phyloP scores from a whole-genome alignment of 2,113 vertebrate genomes.

The Corapipo altera region DNA sequence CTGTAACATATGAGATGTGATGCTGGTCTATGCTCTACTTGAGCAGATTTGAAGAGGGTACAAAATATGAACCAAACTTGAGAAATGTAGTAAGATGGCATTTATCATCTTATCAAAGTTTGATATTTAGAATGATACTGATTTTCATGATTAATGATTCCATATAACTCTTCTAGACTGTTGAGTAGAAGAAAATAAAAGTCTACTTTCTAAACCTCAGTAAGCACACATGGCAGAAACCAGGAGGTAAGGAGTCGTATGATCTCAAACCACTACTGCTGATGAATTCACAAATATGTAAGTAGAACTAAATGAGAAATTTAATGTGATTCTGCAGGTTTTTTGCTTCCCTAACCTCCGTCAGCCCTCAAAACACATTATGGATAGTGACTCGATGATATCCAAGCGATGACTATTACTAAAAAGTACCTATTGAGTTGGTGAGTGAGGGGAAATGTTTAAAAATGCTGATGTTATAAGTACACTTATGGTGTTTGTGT shows the following conservation, averaged over 20 bases:
- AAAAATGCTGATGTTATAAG: background rate
- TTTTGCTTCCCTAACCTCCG: background rate
- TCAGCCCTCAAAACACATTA: background rate
- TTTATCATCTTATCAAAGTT: background rate
- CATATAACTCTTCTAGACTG: background rate
- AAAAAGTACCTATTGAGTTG: background rate
- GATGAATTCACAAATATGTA: background rate
- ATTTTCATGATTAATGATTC: background rate
- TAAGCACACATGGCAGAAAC: background rate
- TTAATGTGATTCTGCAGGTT: background rate
- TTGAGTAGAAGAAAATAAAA: background rate
- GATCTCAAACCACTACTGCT: background rate
- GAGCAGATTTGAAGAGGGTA: background rate
- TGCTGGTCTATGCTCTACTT: background rate
- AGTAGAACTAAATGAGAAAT: background rate
- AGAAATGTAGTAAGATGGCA: background rate
- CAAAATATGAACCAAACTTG: background rate
- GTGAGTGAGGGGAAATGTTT: background rate
- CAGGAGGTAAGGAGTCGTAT: background rate
- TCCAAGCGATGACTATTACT: background rate
- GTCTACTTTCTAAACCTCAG: background rate
- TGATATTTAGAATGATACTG: background rate
- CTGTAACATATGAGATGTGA: background rate
- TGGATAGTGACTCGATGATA: background rate
- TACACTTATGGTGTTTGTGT: rapidly evolving